Percentiles rank a stretch among this genome's conserved stretches.
Evolutionary conservation across 2,113 vertebrate species (phyloP).

Genomic region (Tychaedon coryphoeus): DNA sequence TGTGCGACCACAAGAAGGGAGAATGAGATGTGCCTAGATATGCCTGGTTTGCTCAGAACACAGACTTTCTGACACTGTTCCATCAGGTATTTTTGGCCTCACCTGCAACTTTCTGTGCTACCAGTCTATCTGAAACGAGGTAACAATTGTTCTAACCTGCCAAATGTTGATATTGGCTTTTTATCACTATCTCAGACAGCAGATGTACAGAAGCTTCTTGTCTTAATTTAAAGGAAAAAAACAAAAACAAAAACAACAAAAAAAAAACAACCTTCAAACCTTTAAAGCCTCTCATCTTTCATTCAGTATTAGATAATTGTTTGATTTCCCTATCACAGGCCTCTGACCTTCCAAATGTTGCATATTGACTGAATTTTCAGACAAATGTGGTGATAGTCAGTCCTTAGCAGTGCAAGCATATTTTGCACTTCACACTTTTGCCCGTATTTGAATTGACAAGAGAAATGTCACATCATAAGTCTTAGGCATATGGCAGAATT

Average conservation of each 20-base stretch:
- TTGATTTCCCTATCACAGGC: neutral
- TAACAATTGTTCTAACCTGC: neutral
- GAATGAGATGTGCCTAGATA: neutral
- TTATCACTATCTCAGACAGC: neutral
- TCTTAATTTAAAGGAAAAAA: neutral
- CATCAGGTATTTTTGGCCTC: neutral
- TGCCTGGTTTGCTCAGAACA: neutral
- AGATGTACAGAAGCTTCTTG: neutral
- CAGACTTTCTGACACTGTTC: neutral
- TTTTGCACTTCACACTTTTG: slow-evolving; percentile 2
- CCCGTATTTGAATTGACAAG: neutral
- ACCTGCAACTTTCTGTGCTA: neutral
- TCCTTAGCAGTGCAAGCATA: neutral
- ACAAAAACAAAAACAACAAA: neutral
- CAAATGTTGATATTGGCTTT: neutral
- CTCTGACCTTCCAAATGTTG: neutral
- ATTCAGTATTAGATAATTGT: neutral
- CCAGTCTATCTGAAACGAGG: neutral
- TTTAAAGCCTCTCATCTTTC: neutral
- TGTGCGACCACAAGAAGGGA: neutral
- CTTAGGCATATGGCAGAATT: neutral
- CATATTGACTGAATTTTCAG: neutral
- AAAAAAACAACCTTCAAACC: neutral
- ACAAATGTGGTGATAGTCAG: neutral
- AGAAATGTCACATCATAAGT: neutral